Evolutionary conservation across 2,113 vertebrate genomes (phyloP).

Genomic region (Oreochromis tanganicae): DNA sequence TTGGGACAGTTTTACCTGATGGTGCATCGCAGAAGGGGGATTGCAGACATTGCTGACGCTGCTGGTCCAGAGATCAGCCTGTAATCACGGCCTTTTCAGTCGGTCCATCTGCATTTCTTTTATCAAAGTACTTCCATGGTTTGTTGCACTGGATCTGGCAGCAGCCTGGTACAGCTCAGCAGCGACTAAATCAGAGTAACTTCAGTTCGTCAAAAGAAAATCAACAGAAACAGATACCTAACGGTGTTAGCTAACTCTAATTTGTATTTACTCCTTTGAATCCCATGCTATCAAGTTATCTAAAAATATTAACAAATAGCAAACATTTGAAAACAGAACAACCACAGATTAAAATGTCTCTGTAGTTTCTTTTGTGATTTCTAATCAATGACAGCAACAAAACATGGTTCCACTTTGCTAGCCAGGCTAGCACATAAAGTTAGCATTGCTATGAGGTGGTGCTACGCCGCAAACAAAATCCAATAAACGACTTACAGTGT

Average conservation of each 20-base stretch:
- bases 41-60: slow-evolving; percentile 45
- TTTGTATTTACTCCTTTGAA: background rate
- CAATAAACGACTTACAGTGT: accelerated
- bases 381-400: background rate
- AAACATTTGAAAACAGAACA: background rate
- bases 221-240: background rate
- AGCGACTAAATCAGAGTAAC: background rate
- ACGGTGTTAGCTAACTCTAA: background rate
- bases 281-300: background rate
- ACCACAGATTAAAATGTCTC: background rate
- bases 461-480: background rate
- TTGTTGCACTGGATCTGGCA: background rate
- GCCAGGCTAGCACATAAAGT: background rate
- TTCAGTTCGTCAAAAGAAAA: background rate
- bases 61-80: background rate
- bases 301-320: background rate
- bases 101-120: background rate
- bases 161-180: background rate
- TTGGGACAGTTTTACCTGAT: slow-evolving; percentile 42
- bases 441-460: background rate
- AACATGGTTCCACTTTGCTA: background rate
- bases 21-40: slow-evolving; percentile 43
- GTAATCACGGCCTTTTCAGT: background rate
- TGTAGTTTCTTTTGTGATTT: background rate
- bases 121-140: background rate